Evolutionary conservation across 2,888 invertebrate species (phyloP).

Genomic region (Cataglyphis rosenhaueri): DNA sequence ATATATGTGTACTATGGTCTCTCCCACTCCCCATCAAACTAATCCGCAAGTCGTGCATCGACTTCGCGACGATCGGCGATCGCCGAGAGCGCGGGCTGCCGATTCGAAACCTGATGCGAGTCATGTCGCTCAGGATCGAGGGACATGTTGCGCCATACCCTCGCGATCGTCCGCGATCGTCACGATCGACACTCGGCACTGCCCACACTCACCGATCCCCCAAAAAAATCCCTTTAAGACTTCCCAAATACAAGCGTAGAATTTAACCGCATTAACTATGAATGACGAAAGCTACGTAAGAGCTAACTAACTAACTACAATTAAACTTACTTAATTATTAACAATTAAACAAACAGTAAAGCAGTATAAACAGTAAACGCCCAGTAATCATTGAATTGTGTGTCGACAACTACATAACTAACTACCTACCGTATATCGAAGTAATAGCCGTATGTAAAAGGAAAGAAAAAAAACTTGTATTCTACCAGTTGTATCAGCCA

Average conservation of each 20-base stretch:
- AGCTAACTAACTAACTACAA: conserved; percentile 85
- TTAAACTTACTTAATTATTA: conserved; percentile 85
- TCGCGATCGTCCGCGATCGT: conserved; percentile 51
- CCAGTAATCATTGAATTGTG: conserved; percentile 86
- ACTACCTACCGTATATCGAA: conserved; percentile 85
- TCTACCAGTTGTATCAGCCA: conserved; percentile 85
- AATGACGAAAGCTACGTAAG: conserved; percentile 83
- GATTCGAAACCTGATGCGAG: conserved; percentile 28
- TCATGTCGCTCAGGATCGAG: conserved; percentile 22
- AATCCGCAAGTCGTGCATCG: conserved; percentile 71
- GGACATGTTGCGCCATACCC: conserved; percentile 17
- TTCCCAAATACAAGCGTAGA: conserved; percentile 82
- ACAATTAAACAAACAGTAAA: conserved; percentile 85
- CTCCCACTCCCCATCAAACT: conserved; percentile 84
- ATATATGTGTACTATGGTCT: conserved; percentile 86
- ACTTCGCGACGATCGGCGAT: conserved; percentile 70
- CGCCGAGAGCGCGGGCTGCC: conserved; percentile 51
- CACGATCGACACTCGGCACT: conserved; percentile 60
- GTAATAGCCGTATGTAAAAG: conserved; percentile 86
- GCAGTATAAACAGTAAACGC: conserved; percentile 85
- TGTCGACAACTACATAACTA: conserved; percentile 86
- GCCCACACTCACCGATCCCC: conserved; percentile 60
- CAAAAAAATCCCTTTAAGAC: conserved; percentile 46
- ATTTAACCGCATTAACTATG: conserved; percentile 85
- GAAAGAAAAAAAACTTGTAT: conserved; percentile 84